Conservation (phyloP, 2,888 invertebrate species). For the Lasioglossum marginatum region DNA sequence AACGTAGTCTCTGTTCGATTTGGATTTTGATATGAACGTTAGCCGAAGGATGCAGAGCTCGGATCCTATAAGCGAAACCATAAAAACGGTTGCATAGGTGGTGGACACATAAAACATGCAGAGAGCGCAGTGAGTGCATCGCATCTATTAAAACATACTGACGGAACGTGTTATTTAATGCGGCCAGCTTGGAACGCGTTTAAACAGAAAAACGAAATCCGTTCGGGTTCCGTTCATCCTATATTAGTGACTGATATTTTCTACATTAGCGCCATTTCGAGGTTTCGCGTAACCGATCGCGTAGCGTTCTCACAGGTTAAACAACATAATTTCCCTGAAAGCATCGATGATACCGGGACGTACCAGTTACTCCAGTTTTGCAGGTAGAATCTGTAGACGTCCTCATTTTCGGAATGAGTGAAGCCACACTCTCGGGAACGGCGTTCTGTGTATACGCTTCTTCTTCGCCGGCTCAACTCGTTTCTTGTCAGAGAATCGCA, state of each 20-base stretch:
- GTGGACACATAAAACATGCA: neutral
- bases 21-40: neutral
- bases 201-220: neutral
- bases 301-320: neutral
- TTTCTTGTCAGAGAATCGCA: slow-evolving; percentile 26
- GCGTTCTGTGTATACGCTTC: neutral
- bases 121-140: neutral
- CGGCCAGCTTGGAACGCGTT: neutral
- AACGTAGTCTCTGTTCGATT: neutral
- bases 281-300: neutral
- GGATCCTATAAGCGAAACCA: neutral
- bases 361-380: slow-evolving; percentile 8
- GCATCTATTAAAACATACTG: neutral
- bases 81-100: neutral
- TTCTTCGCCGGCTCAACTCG: slow-evolving; percentile 3
- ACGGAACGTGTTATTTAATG: neutral
- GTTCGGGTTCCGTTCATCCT: neutral
- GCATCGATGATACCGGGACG: neutral
- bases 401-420: slow-evolving; percentile 1
- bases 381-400: neutral
- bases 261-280: neutral
- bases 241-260: neutral
- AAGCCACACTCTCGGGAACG: neutral
- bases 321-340: neutral
- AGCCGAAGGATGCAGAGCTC: neutral